Base-by-base conservation (phyloP, 2,888 invertebrate genomes). In the Chydorus sphaericus region DNA sequence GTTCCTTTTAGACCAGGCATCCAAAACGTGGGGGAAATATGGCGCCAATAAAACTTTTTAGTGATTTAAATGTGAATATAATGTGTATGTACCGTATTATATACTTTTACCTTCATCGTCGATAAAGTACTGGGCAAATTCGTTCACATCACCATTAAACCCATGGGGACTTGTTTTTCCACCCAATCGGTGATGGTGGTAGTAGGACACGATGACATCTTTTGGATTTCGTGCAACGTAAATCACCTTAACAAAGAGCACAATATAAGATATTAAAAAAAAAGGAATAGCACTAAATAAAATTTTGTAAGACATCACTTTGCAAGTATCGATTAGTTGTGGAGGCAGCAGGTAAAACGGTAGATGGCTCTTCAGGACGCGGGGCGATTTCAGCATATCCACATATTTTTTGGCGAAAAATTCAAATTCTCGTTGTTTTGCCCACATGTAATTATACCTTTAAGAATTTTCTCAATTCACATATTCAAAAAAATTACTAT, bases 141-240 rank as follows among this genome's bases (percentile, higher is more conserved):
- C 18, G 10, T 52, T 31, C 2, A 52, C n/a, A 4, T 6, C 36
- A 8, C 31, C 33, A 8, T n/a, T 52, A 8, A 36, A 33, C 7
- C 16, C 18, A n/a, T n/a, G n/a, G 16, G 18, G 7, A n/a, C n/a
- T n/a, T n/a, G n/a, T n/a, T n/a, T n/a, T 20, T 16, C n/a, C 39
- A 8, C 16, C n/a, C 3, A 52, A 33, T 14, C 20, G 52, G 18
- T 52, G 52, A 14, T 88, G 75, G 66, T 87, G 81, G 65, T 82
- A 91, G 69, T 79, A 88, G 0, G 90, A 90, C 0, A 89, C 84
- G 0, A 80, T 81, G 0, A 87, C 85, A 68, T 91, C 90, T 67
- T 86, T 83, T 0, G 90, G 88, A 70, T 90, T 86, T 56, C 91
- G 75, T 0, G 85, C 83, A 0, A 90, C 81, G 65, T 90, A 91